Base-by-base conservation (phyloP, 2,113 vertebrate species). In the Thymallus thymallus region DNA sequence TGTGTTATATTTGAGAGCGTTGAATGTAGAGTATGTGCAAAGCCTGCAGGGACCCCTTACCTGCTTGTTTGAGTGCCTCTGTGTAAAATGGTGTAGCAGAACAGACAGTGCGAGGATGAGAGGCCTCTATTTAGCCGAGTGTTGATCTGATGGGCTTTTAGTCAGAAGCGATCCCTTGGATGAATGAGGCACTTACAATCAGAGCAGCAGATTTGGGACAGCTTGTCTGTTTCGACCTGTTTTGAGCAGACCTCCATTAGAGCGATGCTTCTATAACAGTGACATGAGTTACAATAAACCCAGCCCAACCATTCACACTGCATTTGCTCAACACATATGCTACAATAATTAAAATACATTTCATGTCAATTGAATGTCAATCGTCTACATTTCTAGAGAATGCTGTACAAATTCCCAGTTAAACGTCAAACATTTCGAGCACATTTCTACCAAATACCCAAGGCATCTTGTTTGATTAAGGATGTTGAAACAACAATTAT, bases 11-110 rank as follows among this genome's bases (percentile, higher is more conserved):
- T 32, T 73, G 20, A 46, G 29, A 41, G 61, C 41, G 30, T 51
- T 14, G 16, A 51, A 51, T 51, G 48, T 51, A 67, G 68, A 62
- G 56, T 56, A 68, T 75, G 74, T 13, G n/a, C 64, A 30, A 35
- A 32, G 32, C 20, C 60, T 69, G 20, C 26, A 24, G 10, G 58
- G 51, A 22, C 9, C 62, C 22, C 23, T 61, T 60, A 10, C n/a
- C 66, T 82, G 83, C 6, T 46, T 22, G 16, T 46, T 35, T n/a
- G 58, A 75, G 80, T 80, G 10, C 76, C 75, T 77, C 56, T 23
- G 56, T 60, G 18, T 10, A 41, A 55, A 14, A 55, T 20, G 51
- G 51, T 55, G 1, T 55, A 20, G 51, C 20, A 55, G 51, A 18
- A 6, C 20, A 18, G 51, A 6, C 51, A 4, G 48, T 55, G 48